A percentile compares a stretch with the other conserved stretches of the same genome.
phyloP scores from a whole-genome alignment of 1,140 invertebrate genomes.

The Anagrus nilaparvatae region DNA sequence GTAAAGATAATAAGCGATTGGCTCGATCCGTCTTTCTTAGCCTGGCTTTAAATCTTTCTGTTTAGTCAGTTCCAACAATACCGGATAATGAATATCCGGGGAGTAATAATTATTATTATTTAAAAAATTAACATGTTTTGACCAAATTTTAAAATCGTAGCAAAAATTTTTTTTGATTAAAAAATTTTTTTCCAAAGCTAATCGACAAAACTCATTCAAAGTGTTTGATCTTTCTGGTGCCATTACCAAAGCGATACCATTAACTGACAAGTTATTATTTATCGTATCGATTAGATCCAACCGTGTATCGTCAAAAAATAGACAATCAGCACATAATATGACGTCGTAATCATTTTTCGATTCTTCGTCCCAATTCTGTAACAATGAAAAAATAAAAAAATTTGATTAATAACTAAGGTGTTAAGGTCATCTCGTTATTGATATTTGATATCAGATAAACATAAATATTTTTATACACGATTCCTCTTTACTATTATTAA shows the following conservation, averaged over 20 bases:
- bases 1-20: no score
- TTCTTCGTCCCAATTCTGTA: constrained; percentile 25
- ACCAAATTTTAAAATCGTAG: constrained; percentile 57
- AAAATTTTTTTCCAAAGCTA: constrained; percentile 50
- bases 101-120: constrained; percentile 50
- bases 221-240: constrained; percentile 65
- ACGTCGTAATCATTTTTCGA: constrained; percentile 48
- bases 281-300: constrained; percentile 61
- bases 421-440: not conserved
- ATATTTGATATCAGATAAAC: not conserved
- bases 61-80: constrained; percentile 47
- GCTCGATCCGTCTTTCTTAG: no score
- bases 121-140: constrained; percentile 51
- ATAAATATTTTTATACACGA: no score
- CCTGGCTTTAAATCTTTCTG: constrained; percentile 30
- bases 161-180: constrained; percentile 43
- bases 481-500: not conserved
- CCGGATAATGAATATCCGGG: constrained; percentile 58
- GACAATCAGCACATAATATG: constrained; percentile 67
- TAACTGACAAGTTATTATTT: constrained; percentile 51
- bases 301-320: constrained; percentile 74
- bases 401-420: not conserved
- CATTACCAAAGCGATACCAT: constrained; percentile 62
- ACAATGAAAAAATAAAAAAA: constrained; percentile 11
- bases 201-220: constrained; percentile 56